A percentile compares a stretch with the other conserved stretches of the same genome.
phyloP scores from a whole-genome alignment of 2,888 invertebrate genomes.

The Oxyscelio sp. region DNA sequence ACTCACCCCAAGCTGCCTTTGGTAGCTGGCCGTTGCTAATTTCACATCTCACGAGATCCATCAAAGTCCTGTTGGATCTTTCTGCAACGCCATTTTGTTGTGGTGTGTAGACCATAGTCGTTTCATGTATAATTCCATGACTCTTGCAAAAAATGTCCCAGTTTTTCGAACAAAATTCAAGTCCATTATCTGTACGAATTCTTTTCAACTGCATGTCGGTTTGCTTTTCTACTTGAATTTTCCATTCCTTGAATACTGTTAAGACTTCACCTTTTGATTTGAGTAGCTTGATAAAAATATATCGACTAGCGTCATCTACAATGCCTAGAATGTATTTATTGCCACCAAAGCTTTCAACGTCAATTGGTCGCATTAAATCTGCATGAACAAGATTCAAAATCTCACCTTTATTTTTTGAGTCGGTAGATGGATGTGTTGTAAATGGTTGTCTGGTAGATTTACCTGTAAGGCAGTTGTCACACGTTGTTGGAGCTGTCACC shows the following conservation, averaged over 20 bases:
- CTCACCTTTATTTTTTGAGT: background rate
- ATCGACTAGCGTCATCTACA: slow-evolving; percentile 13
- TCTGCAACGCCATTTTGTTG: slow-evolving; percentile 82
- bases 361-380: slow-evolving; percentile 62
- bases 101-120: slow-evolving; percentile 78
- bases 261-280: slow-evolving; percentile 28
- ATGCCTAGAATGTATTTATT: background rate
- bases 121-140: slow-evolving; percentile 38
- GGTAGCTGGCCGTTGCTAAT: slow-evolving; percentile 72
- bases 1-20: slow-evolving; percentile 80
- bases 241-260: slow-evolving; percentile 52
- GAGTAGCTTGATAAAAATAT: slow-evolving; percentile 10
- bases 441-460: slow-evolving; percentile 63
- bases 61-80: slow-evolving; percentile 78
- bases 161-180: slow-evolving; percentile 21
- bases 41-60: slow-evolving; percentile 78
- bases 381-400: slow-evolving; percentile 62
- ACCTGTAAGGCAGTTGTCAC: slow-evolving; percentile 44
- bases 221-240: slow-evolving; percentile 55
- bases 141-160: slow-evolving; percentile 19
- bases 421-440: background rate
- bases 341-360: background rate
- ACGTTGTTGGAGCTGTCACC: slow-evolving; percentile 23
- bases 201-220: slow-evolving; percentile 37
- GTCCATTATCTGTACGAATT: slow-evolving; percentile 36